Base-by-base conservation (phyloP, 2,113 vertebrate species). In the Butastur rufipennis region DNA sequence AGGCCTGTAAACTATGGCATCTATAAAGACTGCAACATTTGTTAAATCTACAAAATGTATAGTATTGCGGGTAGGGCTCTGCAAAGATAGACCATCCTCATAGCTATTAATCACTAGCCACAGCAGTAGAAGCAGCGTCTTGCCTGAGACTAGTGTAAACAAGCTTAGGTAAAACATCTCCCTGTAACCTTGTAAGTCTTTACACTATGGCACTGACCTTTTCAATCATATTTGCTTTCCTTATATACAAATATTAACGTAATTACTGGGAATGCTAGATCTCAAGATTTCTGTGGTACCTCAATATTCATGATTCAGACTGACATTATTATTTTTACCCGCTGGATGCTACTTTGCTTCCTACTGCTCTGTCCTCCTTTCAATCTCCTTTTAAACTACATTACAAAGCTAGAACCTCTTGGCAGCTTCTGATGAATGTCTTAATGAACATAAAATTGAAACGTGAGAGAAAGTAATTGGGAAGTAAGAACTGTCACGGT, bases 61-160 rank as follows among this genome's bases (percentile, higher is more conserved):
- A 56, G 27, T 27, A 23, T 74, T 27, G 36, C 55, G 38, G 8
- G 18, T 25, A 74, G 50, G 25, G 63, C 32, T 81, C 63, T 74
- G 50, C 61, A 84, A 77, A 81, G n/a, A 52, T 9, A 70, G 1
- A n/a, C 48, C 14, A 55, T 62, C 50, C 11, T 59, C 26, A 31
- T 3, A 63, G 42, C 59, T 83, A 38, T 32, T 61, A n/a, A 84
- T 26, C 38, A 61, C 14, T 31, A 67, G 47, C 25, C 29, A 88
- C 27, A 58, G 19, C 61, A 70, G 59, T 0, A 72, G 18, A 47
- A 77, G 52, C 55, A 21, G 16, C 7, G 40, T 71, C 34, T 93
- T 82, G n/a, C n/a, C 40, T 27, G 8, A 74, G 16, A 48, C 62
- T 2, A 48, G 10, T 0, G 0, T 31, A 31, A 86, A 61, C 15